These are phyloP conservation scores for Erpornis zantholeuca DNA, from an alignment of 2,113 vertebrate genomes.

Conservation along the genomic window DNA sequence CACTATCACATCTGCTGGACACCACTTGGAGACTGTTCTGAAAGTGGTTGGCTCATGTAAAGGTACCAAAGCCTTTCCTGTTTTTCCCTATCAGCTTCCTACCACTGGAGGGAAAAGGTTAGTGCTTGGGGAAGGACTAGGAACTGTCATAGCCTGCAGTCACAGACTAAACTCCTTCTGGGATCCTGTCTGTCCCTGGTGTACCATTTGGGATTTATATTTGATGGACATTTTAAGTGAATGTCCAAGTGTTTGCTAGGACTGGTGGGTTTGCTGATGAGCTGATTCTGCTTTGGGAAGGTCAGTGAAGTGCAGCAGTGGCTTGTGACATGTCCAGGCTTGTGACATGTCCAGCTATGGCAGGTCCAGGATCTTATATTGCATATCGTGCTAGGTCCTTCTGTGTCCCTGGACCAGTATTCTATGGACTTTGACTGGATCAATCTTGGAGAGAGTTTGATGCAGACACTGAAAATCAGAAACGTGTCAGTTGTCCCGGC, in stretches of 20 bases:
- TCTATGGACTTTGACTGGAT: constrained; percentile 82
- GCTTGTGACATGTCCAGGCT: not conserved
- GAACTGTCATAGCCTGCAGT: not conserved
- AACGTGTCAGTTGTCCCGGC: constrained; percentile 77
- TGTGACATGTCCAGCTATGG: not conserved
- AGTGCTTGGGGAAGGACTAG: not conserved
- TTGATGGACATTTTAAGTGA: not conserved
- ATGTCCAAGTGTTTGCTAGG: not conserved
- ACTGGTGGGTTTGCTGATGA: not conserved
- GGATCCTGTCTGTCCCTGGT: not conserved
- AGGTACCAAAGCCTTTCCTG: constrained; percentile 70
- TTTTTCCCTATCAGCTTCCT: not conserved
- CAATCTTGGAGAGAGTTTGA: constrained; percentile 58
- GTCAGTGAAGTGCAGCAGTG: not conserved
- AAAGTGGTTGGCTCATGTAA: constrained; percentile 82
- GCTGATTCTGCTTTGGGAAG: not conserved
- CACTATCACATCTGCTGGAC: constrained; percentile 72
- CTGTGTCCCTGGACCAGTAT: constrained; percentile 71
- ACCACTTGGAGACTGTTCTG: constrained; percentile 71
- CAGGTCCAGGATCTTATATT: not conserved
- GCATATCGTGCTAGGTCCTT: constrained; percentile 76
- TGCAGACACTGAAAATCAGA: constrained; percentile 73
- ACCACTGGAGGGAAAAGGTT: not conserved
- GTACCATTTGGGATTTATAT: not conserved
- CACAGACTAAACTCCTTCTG: not conserved